Evolutionary conservation across 2,888 invertebrate genomes (phyloP).

Genomic region (Schrankia costaestrigalis): DNA sequence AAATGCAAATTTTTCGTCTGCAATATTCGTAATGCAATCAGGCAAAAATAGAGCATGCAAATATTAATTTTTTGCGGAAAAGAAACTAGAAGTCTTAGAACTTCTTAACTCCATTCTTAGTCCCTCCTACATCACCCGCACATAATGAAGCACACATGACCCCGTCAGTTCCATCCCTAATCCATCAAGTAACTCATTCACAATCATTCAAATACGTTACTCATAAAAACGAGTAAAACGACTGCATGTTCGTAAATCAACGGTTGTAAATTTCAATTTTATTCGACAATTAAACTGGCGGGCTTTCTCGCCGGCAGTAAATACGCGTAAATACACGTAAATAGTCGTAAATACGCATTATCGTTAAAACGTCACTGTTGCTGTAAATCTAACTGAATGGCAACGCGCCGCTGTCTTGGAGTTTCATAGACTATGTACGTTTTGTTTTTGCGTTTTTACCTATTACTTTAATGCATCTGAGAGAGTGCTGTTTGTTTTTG

Average conservation of each 20-base stretch:
- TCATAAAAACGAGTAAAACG: conserved; percentile 52
- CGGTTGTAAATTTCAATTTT: conserved; percentile 76
- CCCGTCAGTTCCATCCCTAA: conserved; percentile 13
- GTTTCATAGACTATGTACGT: conserved; percentile 28
- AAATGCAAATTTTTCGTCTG: too few species aligned
- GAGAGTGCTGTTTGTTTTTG: not conserved
- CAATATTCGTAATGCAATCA: too few species aligned
- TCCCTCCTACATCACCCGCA: too few species aligned
- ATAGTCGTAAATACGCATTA: conserved; percentile 79
- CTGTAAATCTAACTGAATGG: conserved; percentile 67
- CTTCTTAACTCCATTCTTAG: too few species aligned
- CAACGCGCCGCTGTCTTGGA: conserved; percentile 48
- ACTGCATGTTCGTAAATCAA: conserved; percentile 58
- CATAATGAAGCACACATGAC: conserved; percentile 5
- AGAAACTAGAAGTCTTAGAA: too few species aligned
- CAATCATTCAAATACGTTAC: conserved; percentile 27
- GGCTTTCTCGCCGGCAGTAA: conserved; percentile 72
- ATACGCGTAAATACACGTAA: conserved; percentile 75
- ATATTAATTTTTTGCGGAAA: too few species aligned
- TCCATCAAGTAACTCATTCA: conserved; percentile 29
- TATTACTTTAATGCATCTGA: conserved; percentile 2
- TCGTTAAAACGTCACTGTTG: conserved; percentile 76
- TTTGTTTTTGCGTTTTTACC: conserved; percentile 12
- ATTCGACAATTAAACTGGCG: conserved; percentile 78
- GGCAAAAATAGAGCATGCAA: too few species aligned